Conservation (phyloP, 2,113 vertebrate species). For the Psittacula cyanocephala region DNA sequence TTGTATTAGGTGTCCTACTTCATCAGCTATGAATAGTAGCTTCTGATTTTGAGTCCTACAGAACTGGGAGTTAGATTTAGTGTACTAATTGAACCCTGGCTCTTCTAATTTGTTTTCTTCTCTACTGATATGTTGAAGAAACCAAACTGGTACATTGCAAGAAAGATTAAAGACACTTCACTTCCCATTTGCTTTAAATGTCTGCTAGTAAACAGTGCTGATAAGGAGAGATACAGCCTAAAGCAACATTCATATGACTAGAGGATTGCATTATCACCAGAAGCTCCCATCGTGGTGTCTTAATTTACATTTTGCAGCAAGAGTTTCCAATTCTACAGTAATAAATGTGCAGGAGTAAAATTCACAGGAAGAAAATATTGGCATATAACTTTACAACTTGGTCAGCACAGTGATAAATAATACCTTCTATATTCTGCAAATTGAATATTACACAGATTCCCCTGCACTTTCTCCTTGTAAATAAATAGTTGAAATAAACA, state of each 20-base stretch:
- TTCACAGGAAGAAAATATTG: conserved; percentile 9
- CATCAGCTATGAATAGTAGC: not conserved
- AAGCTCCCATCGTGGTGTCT: not conserved
- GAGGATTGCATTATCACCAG: not conserved
- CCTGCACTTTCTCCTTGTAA: not conserved
- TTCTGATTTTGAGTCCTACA: not conserved
- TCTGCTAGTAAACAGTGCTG: not conserved
- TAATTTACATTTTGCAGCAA: conserved; percentile 52
- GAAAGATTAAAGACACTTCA: conserved; percentile 23
- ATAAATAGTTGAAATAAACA: conserved; percentile 18
- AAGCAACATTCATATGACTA: not conserved
- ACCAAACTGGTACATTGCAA: not conserved
- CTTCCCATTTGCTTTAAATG: conserved; percentile 13
- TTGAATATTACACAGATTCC: not conserved
- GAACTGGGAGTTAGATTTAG: not conserved
- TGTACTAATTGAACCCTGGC: not conserved
- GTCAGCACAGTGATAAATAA: conserved; percentile 9
- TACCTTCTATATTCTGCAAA: conserved; percentile 8
- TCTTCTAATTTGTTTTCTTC: conserved; percentile 2
- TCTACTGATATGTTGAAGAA: not conserved
- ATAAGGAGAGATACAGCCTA: conserved; percentile 1
- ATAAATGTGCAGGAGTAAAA: conserved; percentile 28
- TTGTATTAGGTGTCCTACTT: not conserved
- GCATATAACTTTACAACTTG: not conserved
- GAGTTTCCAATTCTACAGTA: not conserved